Evolutionary conservation across 2,888 invertebrate species (phyloP).

Genomic region (Cephus pulcher): DNA sequence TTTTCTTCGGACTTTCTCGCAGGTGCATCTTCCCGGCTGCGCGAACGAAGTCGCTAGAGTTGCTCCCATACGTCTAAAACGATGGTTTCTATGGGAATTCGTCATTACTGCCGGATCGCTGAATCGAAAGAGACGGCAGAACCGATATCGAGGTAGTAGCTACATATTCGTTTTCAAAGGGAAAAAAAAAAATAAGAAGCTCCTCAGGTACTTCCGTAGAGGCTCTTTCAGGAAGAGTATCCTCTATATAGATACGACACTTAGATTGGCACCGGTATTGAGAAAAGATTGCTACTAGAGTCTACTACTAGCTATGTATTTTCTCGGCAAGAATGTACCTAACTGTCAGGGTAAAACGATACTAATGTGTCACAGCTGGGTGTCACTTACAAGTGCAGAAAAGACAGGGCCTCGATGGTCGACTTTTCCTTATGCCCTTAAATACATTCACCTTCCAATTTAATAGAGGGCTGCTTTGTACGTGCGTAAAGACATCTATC

Average conservation of each 20-base stretch:
- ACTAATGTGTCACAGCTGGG: neutral
- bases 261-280: neutral
- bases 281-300: neutral
- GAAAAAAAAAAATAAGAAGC: neutral
- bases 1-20: neutral
- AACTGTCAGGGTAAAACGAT: neutral
- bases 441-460: neutral
- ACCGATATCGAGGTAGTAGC: neutral
- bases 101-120: neutral
- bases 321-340: neutral
- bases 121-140: neutral
- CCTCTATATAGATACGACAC: neutral
- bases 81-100: neutral
- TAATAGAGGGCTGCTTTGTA: neutral
- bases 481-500: conserved; percentile 13
- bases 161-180: neutral
- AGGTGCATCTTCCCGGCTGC: neutral
- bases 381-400: neutral
- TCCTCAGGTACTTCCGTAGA: neutral
- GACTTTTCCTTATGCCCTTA: neutral
- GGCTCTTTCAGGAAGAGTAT: neutral
- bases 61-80: neutral
- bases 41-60: neutral
- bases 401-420: neutral
- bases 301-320: neutral